phyloP scores from a whole-genome alignment of 2,113 vertebrate genomes.

The Enhydra lutris region DNA sequence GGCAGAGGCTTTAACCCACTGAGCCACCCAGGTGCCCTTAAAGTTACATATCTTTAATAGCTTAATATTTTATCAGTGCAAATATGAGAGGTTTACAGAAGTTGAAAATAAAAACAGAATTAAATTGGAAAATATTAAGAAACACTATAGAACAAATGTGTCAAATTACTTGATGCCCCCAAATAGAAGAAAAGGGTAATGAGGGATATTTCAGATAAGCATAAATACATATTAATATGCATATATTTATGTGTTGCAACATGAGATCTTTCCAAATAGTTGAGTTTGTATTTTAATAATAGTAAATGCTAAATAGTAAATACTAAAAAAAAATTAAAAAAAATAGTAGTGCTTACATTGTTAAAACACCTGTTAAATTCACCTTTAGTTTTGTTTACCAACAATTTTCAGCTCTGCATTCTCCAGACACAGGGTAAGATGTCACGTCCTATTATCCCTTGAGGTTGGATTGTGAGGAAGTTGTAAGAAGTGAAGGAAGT shows the following conservation, averaged over 20 bases:
- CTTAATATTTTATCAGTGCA: constrained; percentile 73
- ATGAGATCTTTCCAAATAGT: background rate
- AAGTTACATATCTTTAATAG: constrained; percentile 63
- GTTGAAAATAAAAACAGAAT: constrained; percentile 3
- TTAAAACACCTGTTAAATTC: background rate
- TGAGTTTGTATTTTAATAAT: background rate
- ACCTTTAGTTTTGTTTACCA: background rate
- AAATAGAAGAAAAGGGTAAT: background rate
- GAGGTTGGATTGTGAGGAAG: background rate
- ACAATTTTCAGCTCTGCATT: background rate
- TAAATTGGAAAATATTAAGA: background rate
- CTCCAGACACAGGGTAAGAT: background rate
- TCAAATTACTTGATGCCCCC: background rate
- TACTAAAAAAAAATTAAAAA: background rate
- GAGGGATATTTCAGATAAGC: background rate
- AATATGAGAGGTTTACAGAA: constrained; percentile 51
- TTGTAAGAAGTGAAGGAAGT: background rate
- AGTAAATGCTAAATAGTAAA: too few relatives aligned
- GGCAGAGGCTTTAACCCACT: too few relatives aligned
- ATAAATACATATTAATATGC: background rate
- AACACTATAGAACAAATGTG: background rate
- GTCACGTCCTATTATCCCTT: background rate
- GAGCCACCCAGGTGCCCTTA: too few relatives aligned
- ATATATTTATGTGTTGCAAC: background rate
- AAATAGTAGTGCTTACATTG: background rate